Base-by-base conservation (phyloP, 2,797 vertebrate species). In the Hydrolagus colliei region DNA sequence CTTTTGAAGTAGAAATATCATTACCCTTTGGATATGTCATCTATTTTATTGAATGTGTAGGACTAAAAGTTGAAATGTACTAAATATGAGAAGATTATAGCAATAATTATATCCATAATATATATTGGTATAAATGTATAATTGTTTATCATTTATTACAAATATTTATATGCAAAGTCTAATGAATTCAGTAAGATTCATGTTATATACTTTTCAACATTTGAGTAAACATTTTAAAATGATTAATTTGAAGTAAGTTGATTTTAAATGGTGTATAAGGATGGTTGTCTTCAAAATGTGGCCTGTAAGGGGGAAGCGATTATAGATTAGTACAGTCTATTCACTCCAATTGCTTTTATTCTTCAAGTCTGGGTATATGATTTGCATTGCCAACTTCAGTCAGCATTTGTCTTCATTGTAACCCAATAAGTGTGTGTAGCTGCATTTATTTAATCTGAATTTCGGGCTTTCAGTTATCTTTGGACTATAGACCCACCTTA, bases 301-400 rank as follows among this genome's bases (percentile, higher is more conserved):
- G 27, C 16, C 77, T 8, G 27, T 73, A 11, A 73, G 10, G 41
- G 65, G 32, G 68, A 32, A 18, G 65, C 20, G 27, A 67, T 71
- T 71, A 84, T 71, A 41, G 32, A 68, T 63, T 84, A 3, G 41
- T 52, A 52, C 41, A 52, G 41, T 52, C 41, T 3, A 84, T 41
- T 71, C 32, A 32, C 18, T 82, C 68, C 79, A 68, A 35, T 84
- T 72, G 68, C 27, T 71, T 68, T 71, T 84, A 41, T 20, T 84
- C 63, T 84, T 84, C 32, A 71, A 84, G 65, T 8, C 65, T 20
- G 59, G n/a, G 79, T n/a, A 32, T 71, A 52, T 68, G 79, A 32
- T 41, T 80, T 14, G 67, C 78, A 82, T 67, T 62, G 20, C 13
- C 65, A 68, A 16, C 7, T 16, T 13, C 35, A 84, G 65, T 7